These are phyloP conservation scores for Elgaria multicarinata DNA, from an alignment of 2,113 vertebrate genomes.

Conservation along the genomic window DNA sequence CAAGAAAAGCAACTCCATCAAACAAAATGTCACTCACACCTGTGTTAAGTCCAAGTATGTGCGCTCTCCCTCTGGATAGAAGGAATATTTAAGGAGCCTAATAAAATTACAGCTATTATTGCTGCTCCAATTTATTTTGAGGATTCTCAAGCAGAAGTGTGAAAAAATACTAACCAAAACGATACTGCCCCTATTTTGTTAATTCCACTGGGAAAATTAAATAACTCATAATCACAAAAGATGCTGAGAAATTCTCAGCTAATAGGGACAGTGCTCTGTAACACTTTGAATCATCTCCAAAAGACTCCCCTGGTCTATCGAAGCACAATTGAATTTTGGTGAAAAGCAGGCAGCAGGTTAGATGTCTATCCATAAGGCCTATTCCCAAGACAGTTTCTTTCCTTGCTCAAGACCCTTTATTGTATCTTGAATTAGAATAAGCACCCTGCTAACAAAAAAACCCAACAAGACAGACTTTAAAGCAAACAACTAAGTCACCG, in stretches of 20 bases:
- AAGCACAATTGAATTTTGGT: neutral
- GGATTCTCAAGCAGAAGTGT: neutral
- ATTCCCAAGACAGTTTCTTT: conserved; percentile 50
- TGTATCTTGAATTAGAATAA: conserved; percentile 61
- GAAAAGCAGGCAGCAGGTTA: neutral
- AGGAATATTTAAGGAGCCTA: neutral
- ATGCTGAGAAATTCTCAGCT: neutral
- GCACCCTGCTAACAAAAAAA: conserved; percentile 61
- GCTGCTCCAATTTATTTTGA: neutral
- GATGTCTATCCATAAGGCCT: neutral
- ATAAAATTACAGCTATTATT: neutral
- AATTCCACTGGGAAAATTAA: neutral
- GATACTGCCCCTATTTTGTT: neutral
- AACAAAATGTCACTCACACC: neutral
- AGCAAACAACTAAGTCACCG: conserved; percentile 70
- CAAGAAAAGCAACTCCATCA: neutral
- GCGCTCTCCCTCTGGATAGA: neutral
- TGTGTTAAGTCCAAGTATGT: neutral
- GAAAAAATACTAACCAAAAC: neutral
- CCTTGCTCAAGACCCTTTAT: conserved; percentile 60
- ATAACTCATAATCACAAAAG: neutral
- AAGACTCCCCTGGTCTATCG: neutral
- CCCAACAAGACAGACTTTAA: conserved; percentile 68
- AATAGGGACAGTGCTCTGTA: neutral
- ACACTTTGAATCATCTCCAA: conserved; percentile 3